Conservation (phyloP, 2,797 vertebrate species). For the Sylvia borin region DNA sequence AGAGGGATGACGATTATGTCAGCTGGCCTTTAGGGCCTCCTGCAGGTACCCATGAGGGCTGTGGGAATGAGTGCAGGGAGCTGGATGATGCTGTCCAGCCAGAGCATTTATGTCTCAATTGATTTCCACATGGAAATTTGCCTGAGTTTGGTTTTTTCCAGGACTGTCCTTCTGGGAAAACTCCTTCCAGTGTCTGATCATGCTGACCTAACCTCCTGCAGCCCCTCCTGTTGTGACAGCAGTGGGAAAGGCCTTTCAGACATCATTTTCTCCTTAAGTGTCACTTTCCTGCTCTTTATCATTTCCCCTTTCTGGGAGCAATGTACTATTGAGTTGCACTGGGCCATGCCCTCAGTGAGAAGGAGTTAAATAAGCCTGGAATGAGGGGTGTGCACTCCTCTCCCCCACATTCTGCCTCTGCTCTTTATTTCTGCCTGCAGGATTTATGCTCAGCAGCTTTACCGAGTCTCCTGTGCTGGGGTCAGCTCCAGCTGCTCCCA, state of each 20-base stretch:
- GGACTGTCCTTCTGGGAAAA: not conserved
- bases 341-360: not conserved
- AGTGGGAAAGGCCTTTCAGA: not conserved
- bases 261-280: not conserved
- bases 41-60: not conserved
- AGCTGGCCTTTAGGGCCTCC: not conserved
- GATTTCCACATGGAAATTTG: not conserved
- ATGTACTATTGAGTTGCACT: rapidly evolving
- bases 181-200: rapidly evolving
- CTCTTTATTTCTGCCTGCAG: not conserved
- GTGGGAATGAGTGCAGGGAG: not conserved
- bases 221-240: not conserved
- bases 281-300: not conserved
- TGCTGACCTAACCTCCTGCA: not conserved
- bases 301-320: not conserved
- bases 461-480: not conserved
- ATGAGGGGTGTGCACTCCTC: not conserved
- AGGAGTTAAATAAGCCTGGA: not conserved
- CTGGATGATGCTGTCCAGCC: not conserved
- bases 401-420: not conserved
- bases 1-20: not conserved
- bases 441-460: not conserved
- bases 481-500: constrained; percentile 45
- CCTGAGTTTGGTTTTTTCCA: not conserved
- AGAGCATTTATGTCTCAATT: not conserved